Evolutionary conservation across 2,113 vertebrate genomes (phyloP), one percentile per base, ranked within the genome.

Genomic region (Silurus asotus): DNA sequence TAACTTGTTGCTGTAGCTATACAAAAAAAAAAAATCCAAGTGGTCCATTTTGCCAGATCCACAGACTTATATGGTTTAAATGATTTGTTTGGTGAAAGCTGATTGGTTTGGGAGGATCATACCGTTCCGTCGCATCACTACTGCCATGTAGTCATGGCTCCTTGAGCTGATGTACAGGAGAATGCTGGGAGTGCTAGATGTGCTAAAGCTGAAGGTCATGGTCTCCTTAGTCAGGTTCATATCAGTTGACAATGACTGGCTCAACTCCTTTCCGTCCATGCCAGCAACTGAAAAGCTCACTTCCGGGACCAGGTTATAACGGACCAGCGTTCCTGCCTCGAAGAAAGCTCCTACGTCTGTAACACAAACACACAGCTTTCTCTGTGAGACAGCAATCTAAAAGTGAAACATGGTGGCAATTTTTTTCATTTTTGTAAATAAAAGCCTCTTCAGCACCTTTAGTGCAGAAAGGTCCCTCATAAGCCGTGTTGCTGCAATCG

Each of bases 331-430:
- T 1, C 98, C 98, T 8, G 96, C 96, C 93, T 99, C 98, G 85
- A 99, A 99, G 94, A 97, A 99, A 1, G 97, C 98, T 1, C 98
- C 98, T 0, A 99, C 95, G 84, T 99, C 98, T 99, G 92, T 15
- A 81, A 81, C 51, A 70, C 23, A 75, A 74, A 48, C 51, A 59
- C 13, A 77, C 5, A 56, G 6, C 14, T 48, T 48, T 20, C 11
- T 64, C 58, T 4, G 8, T 49, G 9, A 83, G 6, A n/a, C 6
- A 1, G 45, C 45, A 64, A 65, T 49, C 65, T 72, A 28, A 10
- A 19, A 37, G 17, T 2, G 7, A 28, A 49, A 81, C 28, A 65
- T 88, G 20, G 23, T n/a, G 59, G 59, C 6, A 81, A 49, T 15
- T 10, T 28, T 70, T 14, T 6, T 5, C 0, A 70, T 37, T 8